A percentile compares a stretch with the other conserved stretches of the same genome.
Evolutionary conservation across 2,113 vertebrate genomes (phyloP).

Genomic region (Emberiza fucata): DNA sequence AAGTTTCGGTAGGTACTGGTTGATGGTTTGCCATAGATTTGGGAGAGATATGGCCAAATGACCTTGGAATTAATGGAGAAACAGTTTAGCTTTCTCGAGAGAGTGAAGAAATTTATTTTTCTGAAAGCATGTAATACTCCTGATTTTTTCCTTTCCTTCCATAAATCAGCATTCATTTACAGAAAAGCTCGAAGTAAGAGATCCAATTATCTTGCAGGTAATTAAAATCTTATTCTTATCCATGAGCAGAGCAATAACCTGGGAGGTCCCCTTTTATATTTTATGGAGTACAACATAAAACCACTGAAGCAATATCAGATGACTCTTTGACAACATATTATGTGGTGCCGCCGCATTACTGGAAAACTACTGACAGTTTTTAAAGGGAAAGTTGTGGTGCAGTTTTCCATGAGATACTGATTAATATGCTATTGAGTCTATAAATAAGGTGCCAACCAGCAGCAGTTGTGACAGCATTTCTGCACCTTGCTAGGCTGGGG

Average conservation of each 20-base stretch:
- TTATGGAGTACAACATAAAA: background rate
- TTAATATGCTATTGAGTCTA: constrained; percentile 57
- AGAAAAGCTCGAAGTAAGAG: background rate
- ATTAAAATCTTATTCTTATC: constrained; percentile 21
- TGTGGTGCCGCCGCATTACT: background rate
- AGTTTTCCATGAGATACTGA: constrained; percentile 19
- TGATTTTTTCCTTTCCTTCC: background rate
- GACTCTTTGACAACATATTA: background rate
- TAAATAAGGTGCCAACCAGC: constrained; percentile 48
- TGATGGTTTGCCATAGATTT: background rate
- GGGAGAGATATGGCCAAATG: background rate
- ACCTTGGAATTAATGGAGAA: background rate
- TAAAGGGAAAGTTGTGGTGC: background rate
- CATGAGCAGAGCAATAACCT: background rate
- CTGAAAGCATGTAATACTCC: background rate
- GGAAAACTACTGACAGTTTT: constrained; percentile 23
- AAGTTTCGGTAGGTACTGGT: background rate
- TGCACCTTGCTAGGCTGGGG: constrained; percentile 34
- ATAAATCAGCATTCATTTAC: background rate
- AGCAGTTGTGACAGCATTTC: constrained; percentile 40
- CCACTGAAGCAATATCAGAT: constrained; percentile 9
- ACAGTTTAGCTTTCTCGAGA: background rate
- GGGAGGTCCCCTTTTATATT: background rate
- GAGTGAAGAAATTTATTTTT: background rate
- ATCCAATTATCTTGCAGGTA: background rate